Conservation (phyloP, 2,888 invertebrate genomes). For the Pyrochroa serraticornis region DNA sequence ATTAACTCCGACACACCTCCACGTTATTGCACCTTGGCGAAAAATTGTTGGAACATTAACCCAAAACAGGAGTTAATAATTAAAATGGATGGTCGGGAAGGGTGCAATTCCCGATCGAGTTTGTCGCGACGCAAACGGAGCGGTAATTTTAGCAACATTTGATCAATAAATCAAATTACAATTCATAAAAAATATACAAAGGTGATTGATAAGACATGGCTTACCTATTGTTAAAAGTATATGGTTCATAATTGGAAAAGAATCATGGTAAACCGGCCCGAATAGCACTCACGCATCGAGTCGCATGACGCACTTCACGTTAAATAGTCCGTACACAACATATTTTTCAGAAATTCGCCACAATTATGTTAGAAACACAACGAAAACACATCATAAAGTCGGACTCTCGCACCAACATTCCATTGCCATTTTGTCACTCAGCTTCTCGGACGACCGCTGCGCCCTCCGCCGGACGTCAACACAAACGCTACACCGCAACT, state of each 20-base stretch:
- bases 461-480: slow-evolving; percentile 38
- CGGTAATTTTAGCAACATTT: slow-evolving; percentile 10
- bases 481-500: background rate
- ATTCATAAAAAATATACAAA: slow-evolving; percentile 54
- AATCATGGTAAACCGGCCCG: slow-evolving; percentile 45
- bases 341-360: slow-evolving; percentile 46
- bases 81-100: too few species aligned
- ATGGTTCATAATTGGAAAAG: slow-evolving; percentile 55
- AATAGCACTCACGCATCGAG: slow-evolving; percentile 45
- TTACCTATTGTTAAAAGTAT: slow-evolving; percentile 59
- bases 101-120: background rate
- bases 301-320: slow-evolving; percentile 41
- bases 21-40: background rate
- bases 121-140: background rate
- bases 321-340: slow-evolving; percentile 45
- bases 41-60: too few species aligned
- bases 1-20: slow-evolving; percentile 12
- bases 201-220: slow-evolving; percentile 58
- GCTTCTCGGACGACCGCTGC: slow-evolving; percentile 40
- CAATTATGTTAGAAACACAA: slow-evolving; percentile 44
- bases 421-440: slow-evolving; percentile 60
- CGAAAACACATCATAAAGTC: slow-evolving; percentile 56
- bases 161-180: slow-evolving; percentile 49
- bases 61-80: too few species aligned
- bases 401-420: slow-evolving; percentile 55